These are phyloP conservation scores for Tineola bisselliella DNA, from an alignment of 2,888 invertebrate genomes.

Conservation along the genomic window DNA sequence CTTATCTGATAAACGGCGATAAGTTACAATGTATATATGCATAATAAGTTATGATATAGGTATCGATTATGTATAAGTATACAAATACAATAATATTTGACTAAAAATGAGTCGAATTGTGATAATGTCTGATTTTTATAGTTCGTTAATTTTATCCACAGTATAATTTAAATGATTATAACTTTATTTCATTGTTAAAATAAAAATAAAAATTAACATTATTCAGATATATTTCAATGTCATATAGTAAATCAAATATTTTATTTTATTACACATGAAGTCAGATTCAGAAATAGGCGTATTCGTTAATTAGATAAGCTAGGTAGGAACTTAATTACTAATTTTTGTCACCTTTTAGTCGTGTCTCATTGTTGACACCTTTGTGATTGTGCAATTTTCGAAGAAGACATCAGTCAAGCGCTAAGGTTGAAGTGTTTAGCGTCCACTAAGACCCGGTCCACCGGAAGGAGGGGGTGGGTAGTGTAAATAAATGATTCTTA, in stretches of 20 bases:
- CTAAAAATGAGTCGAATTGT: too few species aligned
- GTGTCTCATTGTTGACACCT: constrained; percentile 58
- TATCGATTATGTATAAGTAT: background rate
- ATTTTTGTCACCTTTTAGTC: constrained; percentile 36
- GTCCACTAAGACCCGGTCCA: constrained; percentile 44
- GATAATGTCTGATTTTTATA: too few species aligned
- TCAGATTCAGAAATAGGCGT: background rate
- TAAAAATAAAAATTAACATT: too few species aligned
- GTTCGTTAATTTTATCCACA: too few species aligned
- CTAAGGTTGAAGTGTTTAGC: constrained; percentile 67
- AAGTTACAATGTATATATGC: background rate
- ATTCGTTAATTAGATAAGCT: constrained; percentile 11
- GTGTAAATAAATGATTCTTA: constrained; percentile 63
- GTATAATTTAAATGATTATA: too few species aligned
- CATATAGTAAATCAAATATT: background rate
- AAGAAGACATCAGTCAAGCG: constrained; percentile 57
- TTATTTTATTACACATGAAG: background rate
- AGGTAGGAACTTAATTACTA: constrained; percentile 29
- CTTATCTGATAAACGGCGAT: background rate
- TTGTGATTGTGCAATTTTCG: constrained; percentile 58
- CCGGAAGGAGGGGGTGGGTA: constrained; percentile 60
- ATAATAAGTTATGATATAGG: background rate
- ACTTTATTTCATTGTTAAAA: too few species aligned
- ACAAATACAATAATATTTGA: too few species aligned
- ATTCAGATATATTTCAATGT: background rate